Evolutionary conservation across 2,113 vertebrate genomes (phyloP), one percentile per base, ranked within the genome.

Genomic region (Eclectus roratus): DNA sequence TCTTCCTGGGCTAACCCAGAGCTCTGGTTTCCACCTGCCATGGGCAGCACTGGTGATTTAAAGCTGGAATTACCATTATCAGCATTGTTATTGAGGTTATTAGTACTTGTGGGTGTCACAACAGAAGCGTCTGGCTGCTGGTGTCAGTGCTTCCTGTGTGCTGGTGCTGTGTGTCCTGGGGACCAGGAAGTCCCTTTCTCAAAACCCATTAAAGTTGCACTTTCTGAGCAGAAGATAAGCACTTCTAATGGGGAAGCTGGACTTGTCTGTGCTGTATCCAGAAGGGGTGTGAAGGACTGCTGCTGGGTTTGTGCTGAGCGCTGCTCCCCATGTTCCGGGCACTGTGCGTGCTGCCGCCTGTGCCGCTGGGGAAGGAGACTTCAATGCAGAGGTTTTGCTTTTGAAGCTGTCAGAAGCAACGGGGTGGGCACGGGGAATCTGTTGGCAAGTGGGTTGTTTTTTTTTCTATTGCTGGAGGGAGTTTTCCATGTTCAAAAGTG

Each of bases 261-360:
- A 31, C 10, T 11, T 49, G 33, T 31, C 41, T 52, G 29, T 37
- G 6, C 78, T 44, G 47, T 44, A 8, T 29, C 25, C 44, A 27
- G 43, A 21, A 37, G 1, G 8, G 39, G 11, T 3, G 13, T 9
- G 78, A 76, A 73, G 37, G 47, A 8, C 16, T 0, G 5, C 39
- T 1, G 1, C 73, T 85, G 85, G 56, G 41, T 82, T 29, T 52
- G 72, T 8, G 29, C 58, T 0, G 0, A 16, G 31, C 41, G 21
- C 58, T 0, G 1, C 6, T 71, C 37, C n/a, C 41, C 15, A 8
- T 0, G 1, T 31, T 41, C 24, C 0, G 0, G 77, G 41, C 78
- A 72, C 55, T 0, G 1, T 0, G 2, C 17, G 27, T 73, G 83
- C 41, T 0, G 3, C 58, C 55, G 74, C n/a, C 68, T 61, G 56